Conservation (phyloP, 2,888 invertebrate species). For the Dastarcus helophoroides region DNA sequence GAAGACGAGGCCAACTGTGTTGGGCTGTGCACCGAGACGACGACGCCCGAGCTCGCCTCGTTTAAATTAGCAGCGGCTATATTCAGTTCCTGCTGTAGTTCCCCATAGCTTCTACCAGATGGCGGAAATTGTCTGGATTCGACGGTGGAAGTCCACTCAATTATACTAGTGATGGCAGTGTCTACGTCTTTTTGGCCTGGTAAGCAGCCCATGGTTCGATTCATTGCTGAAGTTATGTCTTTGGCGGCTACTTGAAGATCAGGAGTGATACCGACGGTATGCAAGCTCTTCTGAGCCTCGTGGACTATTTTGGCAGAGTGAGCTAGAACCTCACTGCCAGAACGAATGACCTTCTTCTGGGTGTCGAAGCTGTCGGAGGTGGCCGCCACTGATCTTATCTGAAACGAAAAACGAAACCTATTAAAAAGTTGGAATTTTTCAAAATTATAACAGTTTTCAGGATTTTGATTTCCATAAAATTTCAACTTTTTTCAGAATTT, state of each 20-base stretch:
- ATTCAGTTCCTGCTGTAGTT: constrained; percentile 76
- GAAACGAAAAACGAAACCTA: no score
- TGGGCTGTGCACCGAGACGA: constrained; percentile 61
- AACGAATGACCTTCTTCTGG: constrained; percentile 47
- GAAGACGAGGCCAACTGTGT: constrained; percentile 60
- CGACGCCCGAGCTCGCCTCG: constrained; percentile 73
- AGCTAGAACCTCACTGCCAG: constrained; percentile 69
- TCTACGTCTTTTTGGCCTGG: constrained; percentile 95
- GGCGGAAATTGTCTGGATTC: constrained; percentile 65
- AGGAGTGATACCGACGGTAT: constrained; percentile 52
- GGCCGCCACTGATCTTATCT: constrained; percentile 70
- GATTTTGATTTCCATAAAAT: no score
- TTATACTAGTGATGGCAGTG: constrained; percentile 70
- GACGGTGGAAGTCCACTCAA: constrained; percentile 61
- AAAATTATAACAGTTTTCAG: no score
- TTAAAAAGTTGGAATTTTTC: no score
- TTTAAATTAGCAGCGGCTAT: constrained; percentile 74
- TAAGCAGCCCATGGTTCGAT: constrained; percentile 68
- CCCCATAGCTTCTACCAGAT: constrained; percentile 60
- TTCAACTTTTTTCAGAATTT: no score
- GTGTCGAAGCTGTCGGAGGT: constrained; percentile 49
- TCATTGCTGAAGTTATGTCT: constrained; percentile 49
- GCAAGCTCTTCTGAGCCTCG: constrained; percentile 67
- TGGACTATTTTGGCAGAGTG: constrained; percentile 68
- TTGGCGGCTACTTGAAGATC: constrained; percentile 64